A percentile compares a stretch with the other conserved stretches of the same genome.
Evolutionary conservation across 2,113 vertebrate genomes (phyloP).

Genomic region (Hirundichthys speculiger): DNA sequence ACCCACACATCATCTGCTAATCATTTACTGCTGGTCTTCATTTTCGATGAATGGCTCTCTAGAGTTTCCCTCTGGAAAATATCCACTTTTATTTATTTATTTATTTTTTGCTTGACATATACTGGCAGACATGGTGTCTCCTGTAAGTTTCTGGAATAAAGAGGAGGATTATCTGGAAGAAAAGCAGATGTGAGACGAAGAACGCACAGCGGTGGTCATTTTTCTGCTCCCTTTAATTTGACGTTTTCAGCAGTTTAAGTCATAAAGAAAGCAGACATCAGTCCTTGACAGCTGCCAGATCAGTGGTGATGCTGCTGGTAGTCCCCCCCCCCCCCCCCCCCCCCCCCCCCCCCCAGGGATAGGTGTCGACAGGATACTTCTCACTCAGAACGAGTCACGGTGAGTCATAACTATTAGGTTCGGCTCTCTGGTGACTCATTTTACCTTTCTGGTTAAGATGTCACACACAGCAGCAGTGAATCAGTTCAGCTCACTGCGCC

Average conservation of each 20-base stretch:
- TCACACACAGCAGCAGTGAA: constrained; percentile 1
- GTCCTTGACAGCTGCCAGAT: background rate
- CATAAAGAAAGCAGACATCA: background rate
- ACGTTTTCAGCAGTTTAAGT: no score
- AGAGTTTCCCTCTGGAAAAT: background rate
- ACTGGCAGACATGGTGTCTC: background rate
- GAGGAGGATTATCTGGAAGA: constrained; percentile 1
- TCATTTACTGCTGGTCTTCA: background rate
- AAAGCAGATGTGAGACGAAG: constrained; percentile 9
- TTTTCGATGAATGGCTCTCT: constrained; percentile 3
- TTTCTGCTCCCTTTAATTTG: background rate
- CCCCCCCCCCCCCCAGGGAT: no score
- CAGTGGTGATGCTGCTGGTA: background rate
- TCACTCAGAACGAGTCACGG: constrained; percentile 21
- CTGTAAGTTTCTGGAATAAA: background rate
- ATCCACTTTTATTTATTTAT: background rate
- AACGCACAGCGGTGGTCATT: background rate
- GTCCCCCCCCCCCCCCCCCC: background rate
- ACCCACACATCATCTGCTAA: background rate
- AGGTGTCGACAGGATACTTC: background rate
- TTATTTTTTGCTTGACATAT: background rate
- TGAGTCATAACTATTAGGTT: constrained; percentile 41
- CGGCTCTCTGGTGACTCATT: constrained; percentile 30
- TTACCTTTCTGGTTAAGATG: background rate
- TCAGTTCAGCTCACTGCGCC: background rate